Evolutionary conservation across 2,113 vertebrate species (phyloP).

Genomic region (Dasyprocta punctata): DNA sequence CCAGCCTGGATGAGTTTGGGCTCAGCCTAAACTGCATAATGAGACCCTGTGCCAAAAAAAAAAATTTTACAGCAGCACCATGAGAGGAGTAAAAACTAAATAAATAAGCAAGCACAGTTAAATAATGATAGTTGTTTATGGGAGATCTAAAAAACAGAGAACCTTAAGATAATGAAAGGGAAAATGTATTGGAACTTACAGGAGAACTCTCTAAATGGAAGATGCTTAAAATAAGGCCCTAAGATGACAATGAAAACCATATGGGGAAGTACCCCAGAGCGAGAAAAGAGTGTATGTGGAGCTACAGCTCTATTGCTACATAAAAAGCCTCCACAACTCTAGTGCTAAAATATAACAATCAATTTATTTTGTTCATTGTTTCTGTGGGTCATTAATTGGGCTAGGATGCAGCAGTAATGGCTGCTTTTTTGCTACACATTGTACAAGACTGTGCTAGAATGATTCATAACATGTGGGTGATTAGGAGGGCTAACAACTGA

Average conservation of each 20-base stretch:
- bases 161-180: background rate
- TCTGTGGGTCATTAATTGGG: background rate
- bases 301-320: background rate
- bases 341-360: background rate
- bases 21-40: background rate
- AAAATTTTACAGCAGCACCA: background rate
- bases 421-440: background rate
- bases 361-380: background rate
- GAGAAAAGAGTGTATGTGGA: background rate
- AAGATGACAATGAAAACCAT: background rate
- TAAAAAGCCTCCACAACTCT: background rate
- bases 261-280: background rate
- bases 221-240: background rate
- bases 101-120: slow-evolving; percentile 15
- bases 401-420: background rate
- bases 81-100: background rate
- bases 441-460: too few relatives aligned
- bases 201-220: background rate
- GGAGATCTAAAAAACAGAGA: background rate
- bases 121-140: background rate
- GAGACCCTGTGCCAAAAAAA: background rate
- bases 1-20: background rate
- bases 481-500: background rate
- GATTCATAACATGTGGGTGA: background rate
- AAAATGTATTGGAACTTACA: background rate